A percentile compares a stretch with the other conserved stretches of the same genome.
phyloP scores from a whole-genome alignment of 30 jellyfish, hydroid and myxozoan species.

The Aurelia aurita region DNA sequence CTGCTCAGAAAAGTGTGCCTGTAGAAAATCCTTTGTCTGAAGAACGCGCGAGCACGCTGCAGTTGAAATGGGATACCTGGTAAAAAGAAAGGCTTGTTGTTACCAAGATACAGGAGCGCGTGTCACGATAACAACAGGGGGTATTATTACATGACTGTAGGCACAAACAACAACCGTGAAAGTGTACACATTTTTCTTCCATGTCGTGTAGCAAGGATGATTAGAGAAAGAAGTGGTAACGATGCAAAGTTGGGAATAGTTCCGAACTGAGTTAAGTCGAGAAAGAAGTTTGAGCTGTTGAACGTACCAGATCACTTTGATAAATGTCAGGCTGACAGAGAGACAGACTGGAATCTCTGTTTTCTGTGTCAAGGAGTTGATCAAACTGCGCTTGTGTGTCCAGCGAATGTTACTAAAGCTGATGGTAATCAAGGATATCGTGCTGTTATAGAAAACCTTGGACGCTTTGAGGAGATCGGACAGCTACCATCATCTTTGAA shows the following conservation, averaged over 20 bases:
- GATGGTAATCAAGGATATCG: conserved; percentile 7
- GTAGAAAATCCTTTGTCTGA: too few relatives aligned
- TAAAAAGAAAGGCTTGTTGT: too few relatives aligned
- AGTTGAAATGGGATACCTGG: too few relatives aligned
- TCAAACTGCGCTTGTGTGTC: conserved; percentile 12
- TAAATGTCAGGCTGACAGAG: conserved; percentile 1
- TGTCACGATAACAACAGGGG: too few relatives aligned
- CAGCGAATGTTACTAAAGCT: neutral
- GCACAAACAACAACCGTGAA: too few relatives aligned
- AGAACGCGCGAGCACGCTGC: too few relatives aligned
- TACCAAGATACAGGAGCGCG: too few relatives aligned
- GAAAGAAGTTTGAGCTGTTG: conserved; percentile 8
- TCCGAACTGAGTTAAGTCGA: neutral
- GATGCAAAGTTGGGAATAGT: neutral
- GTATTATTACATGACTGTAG: too few relatives aligned
- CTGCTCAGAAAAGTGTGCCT: too few relatives aligned
- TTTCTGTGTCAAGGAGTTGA: conserved; percentile 9
- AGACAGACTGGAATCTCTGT: conserved; percentile 21
- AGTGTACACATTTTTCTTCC: too few relatives aligned
- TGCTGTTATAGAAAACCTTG: neutral
- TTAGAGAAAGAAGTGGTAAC: too few relatives aligned
- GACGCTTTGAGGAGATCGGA: conserved; percentile 19
- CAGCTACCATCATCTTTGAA: conserved; percentile 15
- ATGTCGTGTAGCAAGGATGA: too few relatives aligned
- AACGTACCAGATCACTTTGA: conserved; percentile 27